Conservation (phyloP, 2,797 vertebrate genomes). For the Martes flavigula region DNA sequence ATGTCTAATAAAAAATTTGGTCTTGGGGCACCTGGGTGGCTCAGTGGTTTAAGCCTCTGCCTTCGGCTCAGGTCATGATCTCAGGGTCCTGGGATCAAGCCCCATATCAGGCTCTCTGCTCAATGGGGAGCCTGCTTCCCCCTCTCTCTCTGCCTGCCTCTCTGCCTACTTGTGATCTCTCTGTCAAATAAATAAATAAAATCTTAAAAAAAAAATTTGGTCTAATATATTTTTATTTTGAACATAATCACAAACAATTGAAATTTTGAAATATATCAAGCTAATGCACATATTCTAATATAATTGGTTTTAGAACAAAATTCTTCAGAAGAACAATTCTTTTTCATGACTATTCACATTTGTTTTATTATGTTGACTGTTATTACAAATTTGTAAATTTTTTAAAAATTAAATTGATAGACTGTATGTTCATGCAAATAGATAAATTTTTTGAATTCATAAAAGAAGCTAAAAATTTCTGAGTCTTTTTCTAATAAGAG, state of each 20-base stretch:
- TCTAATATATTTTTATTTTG: not conserved
- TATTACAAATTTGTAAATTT: not conserved
- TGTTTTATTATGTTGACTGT: not conserved
- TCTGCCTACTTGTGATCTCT: too few relatives aligned
- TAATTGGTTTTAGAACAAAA: constrained; percentile 4
- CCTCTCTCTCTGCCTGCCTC: too few relatives aligned
- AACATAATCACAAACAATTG: not conserved
- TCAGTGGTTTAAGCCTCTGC: too few relatives aligned
- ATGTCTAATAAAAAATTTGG: not conserved
- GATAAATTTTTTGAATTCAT: not conserved
- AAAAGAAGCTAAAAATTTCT: not conserved
- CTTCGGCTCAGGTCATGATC: too few relatives aligned
- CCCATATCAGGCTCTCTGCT: too few relatives aligned
- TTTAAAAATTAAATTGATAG: not conserved
- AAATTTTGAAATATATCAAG: not conserved
- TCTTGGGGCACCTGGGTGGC: too few relatives aligned
- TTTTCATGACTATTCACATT: not conserved
- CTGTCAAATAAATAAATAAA: too few relatives aligned
- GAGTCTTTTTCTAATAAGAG: not conserved
- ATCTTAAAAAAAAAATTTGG: not conserved
- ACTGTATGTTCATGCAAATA: not conserved
- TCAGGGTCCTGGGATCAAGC: too few relatives aligned
- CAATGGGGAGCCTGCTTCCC: too few relatives aligned
- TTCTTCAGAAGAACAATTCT: not conserved
- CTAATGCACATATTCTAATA: not conserved